Evolutionary conservation across 2,888 invertebrate species (phyloP).

Genomic region (Dendrolimus pini): DNA sequence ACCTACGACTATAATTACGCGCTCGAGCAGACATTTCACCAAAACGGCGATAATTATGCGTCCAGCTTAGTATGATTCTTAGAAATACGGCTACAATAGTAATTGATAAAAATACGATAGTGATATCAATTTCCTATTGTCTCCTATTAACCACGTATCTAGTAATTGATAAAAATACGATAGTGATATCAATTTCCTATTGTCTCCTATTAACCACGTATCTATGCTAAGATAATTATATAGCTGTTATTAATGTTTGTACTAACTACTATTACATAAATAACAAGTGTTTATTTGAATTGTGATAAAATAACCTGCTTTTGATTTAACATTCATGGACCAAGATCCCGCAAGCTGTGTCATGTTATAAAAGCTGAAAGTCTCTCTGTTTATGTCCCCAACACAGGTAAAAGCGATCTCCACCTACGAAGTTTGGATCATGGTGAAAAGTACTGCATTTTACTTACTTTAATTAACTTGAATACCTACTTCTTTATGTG

Average conservation of each 20-base stretch:
- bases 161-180: conserved; percentile 53
- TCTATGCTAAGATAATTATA: conserved; percentile 12
- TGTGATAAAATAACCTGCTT: no score
- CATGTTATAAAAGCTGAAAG: no score
- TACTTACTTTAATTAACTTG: no score
- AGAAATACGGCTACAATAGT: conserved; percentile 47
- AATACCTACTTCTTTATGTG: no score
- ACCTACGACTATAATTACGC: conserved; percentile 32
- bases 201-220: conserved; percentile 26
- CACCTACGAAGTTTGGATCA: no score
- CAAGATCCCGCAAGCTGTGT: conserved; percentile 5
- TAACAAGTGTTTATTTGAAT: no score
- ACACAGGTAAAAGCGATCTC: no score
- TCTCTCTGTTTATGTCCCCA: no score
- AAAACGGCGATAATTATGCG: conserved; percentile 58
- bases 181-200: conserved; percentile 50
- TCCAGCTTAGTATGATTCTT: conserved; percentile 38
- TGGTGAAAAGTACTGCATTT: no score
- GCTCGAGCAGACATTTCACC: conserved; percentile 43
- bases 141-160: conserved; percentile 25
- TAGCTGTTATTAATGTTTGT: no score
- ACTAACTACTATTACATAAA: no score
- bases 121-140: conserved; percentile 46
- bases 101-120: conserved; percentile 58
- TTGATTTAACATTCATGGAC: conserved; percentile 6